These are phyloP conservation scores for Gymnocephalus cernua DNA, from an alignment of 2,113 vertebrate genomes.

Conservation along the genomic window DNA sequence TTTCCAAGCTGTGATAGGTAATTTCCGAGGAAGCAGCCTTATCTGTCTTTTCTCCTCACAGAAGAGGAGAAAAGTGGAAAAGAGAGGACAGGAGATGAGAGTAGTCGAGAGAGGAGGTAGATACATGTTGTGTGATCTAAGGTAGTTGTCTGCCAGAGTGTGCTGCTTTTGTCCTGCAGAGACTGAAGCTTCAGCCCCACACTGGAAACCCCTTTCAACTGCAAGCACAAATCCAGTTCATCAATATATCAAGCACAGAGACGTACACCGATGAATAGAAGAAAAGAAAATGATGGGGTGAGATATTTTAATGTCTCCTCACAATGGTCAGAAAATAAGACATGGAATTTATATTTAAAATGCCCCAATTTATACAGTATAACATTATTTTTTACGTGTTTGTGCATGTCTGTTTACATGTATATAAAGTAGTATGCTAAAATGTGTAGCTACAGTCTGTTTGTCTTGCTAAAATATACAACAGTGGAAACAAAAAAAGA, in stretches of 20 bases:
- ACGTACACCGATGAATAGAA: not conserved
- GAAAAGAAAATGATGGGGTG: not conserved
- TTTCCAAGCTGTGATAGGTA: slow-evolving; percentile 69
- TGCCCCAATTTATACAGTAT: not conserved
- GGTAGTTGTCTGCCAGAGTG: slow-evolving; percentile 61
- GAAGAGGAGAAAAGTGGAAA: slow-evolving; percentile 54
- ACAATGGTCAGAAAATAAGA: not conserved
- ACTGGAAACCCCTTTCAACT: slow-evolving; percentile 19
- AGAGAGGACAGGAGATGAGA: slow-evolving; percentile 70
- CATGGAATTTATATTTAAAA: not conserved
- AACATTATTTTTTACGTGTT: not conserved
- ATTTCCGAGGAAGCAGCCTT: slow-evolving; percentile 75
- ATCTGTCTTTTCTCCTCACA: slow-evolving; percentile 62
- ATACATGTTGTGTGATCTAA: slow-evolving; percentile 68
- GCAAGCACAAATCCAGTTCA: slow-evolving; percentile 50
- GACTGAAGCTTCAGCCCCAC: slow-evolving; percentile 35
- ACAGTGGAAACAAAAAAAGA: not conserved
- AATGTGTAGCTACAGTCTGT: not conserved
- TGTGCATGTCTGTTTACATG: not conserved
- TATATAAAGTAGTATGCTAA: slow-evolving; percentile 3
- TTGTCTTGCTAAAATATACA: slow-evolving; percentile 7
- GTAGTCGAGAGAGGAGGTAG: slow-evolving; percentile 65
- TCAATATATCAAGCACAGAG: slow-evolving; percentile 10
- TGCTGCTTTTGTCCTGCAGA: slow-evolving; percentile 58
- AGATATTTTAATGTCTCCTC: not conserved